Evolutionary conservation across 2,888 invertebrate species (phyloP).

Genomic region (Heteromyza rotundicornis): DNA sequence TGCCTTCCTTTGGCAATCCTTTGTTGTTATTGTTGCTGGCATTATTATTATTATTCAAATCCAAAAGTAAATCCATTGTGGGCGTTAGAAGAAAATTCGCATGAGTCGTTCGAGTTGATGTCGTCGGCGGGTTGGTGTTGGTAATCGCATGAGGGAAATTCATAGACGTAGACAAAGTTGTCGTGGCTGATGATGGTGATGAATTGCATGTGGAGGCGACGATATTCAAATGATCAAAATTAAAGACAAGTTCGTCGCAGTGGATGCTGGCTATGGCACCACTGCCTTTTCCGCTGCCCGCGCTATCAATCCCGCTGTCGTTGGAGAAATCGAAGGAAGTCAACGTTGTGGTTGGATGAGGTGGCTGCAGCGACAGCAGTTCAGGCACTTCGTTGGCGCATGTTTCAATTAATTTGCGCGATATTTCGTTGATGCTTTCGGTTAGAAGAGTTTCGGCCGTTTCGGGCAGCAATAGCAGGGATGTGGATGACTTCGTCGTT

Average conservation of each 20-base stretch:
- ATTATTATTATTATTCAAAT: no score
- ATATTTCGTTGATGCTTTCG: conserved; percentile 62
- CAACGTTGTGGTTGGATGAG: conserved; percentile 29
- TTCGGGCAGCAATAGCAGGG: conserved; percentile 34
- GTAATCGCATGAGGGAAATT: conserved; percentile 20
- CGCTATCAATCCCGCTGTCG: conserved; percentile 54
- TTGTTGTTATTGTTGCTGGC: conserved; percentile 48
- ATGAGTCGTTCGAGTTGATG: conserved; percentile 30
- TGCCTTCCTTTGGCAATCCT: conserved; percentile 20
- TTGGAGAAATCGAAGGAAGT: conserved; percentile 44
- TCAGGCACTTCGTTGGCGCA: conserved; percentile 48
- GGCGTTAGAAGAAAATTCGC: conserved; percentile 40
- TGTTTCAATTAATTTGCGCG: conserved; percentile 62
- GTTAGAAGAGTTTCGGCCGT: conserved; percentile 57
- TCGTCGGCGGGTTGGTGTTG: conserved; percentile 28
- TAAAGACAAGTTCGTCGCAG: conserved; percentile 58
- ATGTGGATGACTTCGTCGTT: conserved; percentile 22
- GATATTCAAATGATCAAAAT: conserved; percentile 59
- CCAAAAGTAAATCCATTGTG: conserved; percentile 47
- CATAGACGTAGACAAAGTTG: conserved; percentile 22
- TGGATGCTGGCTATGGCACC: conserved; percentile 26
- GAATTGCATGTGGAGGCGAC: conserved; percentile 26
- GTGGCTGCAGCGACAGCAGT: not conserved
- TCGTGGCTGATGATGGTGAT: conserved; percentile 9
- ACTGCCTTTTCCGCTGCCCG: conserved; percentile 41